Evolutionary conservation across 2,888 invertebrate species (phyloP), one percentile per base, ranked within the genome.

Genomic region (Meteorus colon): DNA sequence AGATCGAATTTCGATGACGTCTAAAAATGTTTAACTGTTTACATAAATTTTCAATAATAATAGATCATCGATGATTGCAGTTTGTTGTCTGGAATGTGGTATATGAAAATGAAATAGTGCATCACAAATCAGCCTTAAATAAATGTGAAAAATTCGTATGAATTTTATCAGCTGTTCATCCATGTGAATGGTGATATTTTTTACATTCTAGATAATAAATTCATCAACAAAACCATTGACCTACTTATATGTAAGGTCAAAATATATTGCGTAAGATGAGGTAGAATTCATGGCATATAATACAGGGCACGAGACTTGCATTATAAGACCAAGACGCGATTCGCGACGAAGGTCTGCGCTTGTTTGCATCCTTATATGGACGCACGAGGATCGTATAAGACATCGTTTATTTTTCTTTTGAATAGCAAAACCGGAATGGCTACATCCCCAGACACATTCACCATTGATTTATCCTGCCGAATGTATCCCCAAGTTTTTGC

Each of bases 311-410:
- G 27, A 41, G 31, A 45, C 45, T 67, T 24, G 41, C 12, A 67
- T n/a, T 51, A 41, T 70, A 60, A 55, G 69, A 59, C 48, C 65
- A 41, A 77, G 73, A 41, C 48, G 41, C 65, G 72, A 67, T 74
- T 72, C 70, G 62, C 69, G 55, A 41, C 65, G 72, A 75, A 78
- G 78, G 76, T 65, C 63, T 73, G 45, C 62, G 76, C 78, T 80
- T 75, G 78, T 78, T 80, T 81, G 77, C 55, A 55, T 78, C 81
- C 80, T 78, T 80, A 78, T 81, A 80, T 77, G 80, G 81, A 41
- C 48, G 76, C 75, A 74, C 71, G 68, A 48, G 67, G 63, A 75
- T 69, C 41, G 75, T 60, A 59, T 37, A 51, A 24, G n/a, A 66
- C 24, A 31, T 66, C 51, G 63, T 51, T 29, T 68, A 48, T 73